These are phyloP conservation scores for Myoxocephalus aenaeus DNA, from an alignment of 2,797 vertebrate genomes.

Conservation along the genomic window DNA sequence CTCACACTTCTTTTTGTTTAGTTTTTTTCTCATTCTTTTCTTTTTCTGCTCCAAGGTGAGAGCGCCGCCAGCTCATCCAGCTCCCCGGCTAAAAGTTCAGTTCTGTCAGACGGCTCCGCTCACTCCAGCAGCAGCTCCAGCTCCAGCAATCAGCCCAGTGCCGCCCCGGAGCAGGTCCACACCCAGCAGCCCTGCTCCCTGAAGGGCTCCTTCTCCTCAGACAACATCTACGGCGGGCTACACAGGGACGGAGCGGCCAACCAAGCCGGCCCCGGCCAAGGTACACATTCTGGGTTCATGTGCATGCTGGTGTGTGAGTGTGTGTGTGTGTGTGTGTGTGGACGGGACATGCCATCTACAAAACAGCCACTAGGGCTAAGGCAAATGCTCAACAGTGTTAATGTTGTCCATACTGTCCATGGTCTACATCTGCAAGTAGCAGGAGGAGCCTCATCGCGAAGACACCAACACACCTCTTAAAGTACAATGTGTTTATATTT, in stretches of 20 bases:
- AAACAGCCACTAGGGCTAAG: slow-evolving; percentile 10
- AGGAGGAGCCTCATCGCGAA: slow-evolving; percentile 1
- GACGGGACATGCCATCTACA: slow-evolving; percentile 1
- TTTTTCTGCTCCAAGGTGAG: slow-evolving; percentile 71
- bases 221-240: slow-evolving; percentile 92
- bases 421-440: slow-evolving; percentile 10
- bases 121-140: slow-evolving; percentile 78
- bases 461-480: slow-evolving; percentile 12
- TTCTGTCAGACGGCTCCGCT: slow-evolving; percentile 78
- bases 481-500: background rate
- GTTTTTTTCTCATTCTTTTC: background rate
- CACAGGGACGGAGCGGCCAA: slow-evolving; percentile 85
- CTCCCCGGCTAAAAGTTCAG: slow-evolving; percentile 87
- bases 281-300: slow-evolving; percentile 81
- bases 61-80: slow-evolving; percentile 77
- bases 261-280: slow-evolving; percentile 87
- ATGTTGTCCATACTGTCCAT: background rate
- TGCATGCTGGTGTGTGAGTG: background rate
- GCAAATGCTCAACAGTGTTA: background rate
- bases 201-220: slow-evolving; percentile 96
- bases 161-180: slow-evolving; percentile 88
- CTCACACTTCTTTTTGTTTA: slow-evolving; percentile 11
- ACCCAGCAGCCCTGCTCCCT: slow-evolving; percentile 98
- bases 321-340: slow-evolving; percentile 6
- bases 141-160: slow-evolving; percentile 73